Conservation (phyloP, 2,113 vertebrate species). For the Rhodinocichla rosea region DNA sequence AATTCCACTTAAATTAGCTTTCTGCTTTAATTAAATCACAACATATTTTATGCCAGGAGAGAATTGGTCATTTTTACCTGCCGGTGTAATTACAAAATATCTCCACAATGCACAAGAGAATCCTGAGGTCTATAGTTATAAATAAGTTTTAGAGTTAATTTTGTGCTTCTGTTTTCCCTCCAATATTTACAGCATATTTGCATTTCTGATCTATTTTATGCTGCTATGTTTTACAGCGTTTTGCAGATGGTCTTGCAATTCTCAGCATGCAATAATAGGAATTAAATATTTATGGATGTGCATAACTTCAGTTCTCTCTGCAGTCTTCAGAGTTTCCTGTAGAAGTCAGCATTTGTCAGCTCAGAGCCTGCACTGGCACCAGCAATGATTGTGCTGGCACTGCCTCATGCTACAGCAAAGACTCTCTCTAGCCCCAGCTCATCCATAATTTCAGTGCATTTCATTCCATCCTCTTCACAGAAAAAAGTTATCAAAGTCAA, state of each 20-base stretch:
- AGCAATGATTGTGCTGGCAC: background rate
- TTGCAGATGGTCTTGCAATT: slow-evolving; percentile 17
- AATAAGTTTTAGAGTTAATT: slow-evolving; percentile 31
- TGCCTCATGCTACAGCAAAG: background rate
- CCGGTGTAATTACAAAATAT: background rate
- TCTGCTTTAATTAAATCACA: slow-evolving; percentile 51
- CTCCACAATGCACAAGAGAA: background rate
- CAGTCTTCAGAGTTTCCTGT: background rate
- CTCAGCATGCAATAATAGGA: slow-evolving; percentile 23
- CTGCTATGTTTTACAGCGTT: background rate
- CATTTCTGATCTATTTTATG: background rate
- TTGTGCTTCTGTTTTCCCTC: background rate
- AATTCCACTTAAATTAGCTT: slow-evolving; percentile 35
- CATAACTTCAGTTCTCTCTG: background rate
- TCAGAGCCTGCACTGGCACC: accelerated
- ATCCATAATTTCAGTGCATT: background rate
- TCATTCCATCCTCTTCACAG: background rate
- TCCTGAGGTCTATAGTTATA: background rate
- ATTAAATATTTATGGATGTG: slow-evolving; percentile 50
- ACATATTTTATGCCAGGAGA: slow-evolving; percentile 15
- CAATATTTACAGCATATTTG: slow-evolving; percentile 28
- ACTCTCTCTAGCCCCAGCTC: background rate
- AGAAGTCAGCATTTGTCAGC: slow-evolving; percentile 19
- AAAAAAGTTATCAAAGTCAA: background rate
- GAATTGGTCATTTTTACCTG: slow-evolving; percentile 31